Percentiles rank a stretch among this genome's conserved stretches.
These are phyloP conservation scores for Danio jaintianensis DNA, from an alignment of 2,797 vertebrate species.

Conservation along the genomic window DNA sequence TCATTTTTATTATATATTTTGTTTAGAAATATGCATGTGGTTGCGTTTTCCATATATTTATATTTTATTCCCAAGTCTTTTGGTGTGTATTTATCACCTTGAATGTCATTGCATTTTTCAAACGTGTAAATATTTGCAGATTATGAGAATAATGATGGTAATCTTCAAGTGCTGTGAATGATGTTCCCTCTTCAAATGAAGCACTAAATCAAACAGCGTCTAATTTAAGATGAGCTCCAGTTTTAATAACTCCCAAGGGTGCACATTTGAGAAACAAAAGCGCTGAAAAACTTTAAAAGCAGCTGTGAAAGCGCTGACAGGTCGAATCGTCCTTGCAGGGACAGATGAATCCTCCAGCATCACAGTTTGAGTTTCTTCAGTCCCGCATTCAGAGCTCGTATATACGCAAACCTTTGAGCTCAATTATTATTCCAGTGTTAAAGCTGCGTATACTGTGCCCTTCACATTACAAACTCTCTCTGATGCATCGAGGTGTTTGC, in stretches of 20 bases:
- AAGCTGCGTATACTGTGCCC: background rate
- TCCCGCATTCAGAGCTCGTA: constrained; percentile 5
- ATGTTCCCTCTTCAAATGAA: constrained; percentile 29
- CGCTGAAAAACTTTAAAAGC: constrained; percentile 8
- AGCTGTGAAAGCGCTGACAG: constrained; percentile 3
- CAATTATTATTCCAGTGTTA: constrained; percentile 18
- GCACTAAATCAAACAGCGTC: constrained; percentile 43
- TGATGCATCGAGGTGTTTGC: background rate
- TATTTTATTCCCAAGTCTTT: background rate
- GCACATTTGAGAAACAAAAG: constrained; percentile 36
- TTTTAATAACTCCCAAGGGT: constrained; percentile 32
- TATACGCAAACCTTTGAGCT: background rate
- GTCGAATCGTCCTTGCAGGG: background rate
- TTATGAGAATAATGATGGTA: constrained; percentile 40
- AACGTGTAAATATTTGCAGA: constrained; percentile 34
- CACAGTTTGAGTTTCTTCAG: background rate
- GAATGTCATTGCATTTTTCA: constrained; percentile 21
- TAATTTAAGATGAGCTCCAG: constrained; percentile 13
- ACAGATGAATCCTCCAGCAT: background rate
- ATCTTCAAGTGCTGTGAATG: constrained; percentile 21
- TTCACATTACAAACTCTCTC: background rate
- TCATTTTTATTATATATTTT: too few relatives aligned
- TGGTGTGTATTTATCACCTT: constrained; percentile 39
- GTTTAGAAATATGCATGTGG: too few relatives aligned
- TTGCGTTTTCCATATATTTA: background rate